Conservation (phyloP, 2,113 vertebrate genomes). For the Notarius quadriscutis region DNA sequence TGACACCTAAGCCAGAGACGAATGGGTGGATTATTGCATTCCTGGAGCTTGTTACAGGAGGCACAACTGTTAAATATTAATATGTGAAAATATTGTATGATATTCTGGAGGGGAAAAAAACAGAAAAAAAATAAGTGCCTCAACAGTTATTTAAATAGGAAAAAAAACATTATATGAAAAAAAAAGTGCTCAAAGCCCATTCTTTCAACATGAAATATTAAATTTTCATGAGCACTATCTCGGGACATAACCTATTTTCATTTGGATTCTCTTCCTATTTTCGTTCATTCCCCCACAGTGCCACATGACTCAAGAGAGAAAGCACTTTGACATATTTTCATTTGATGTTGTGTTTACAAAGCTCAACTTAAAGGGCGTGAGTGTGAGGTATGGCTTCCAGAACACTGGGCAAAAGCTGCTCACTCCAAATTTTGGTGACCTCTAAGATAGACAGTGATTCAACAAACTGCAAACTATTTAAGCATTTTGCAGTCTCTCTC, state of each 20-base stretch:
- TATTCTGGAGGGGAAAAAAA: slow-evolving; percentile 6
- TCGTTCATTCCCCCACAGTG: slow-evolving; percentile 7
- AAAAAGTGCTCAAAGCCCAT: slow-evolving; percentile 42
- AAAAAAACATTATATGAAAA: slow-evolving; percentile 39
- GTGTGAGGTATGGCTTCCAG: background rate
- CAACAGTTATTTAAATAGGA: background rate
- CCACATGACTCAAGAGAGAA: slow-evolving; percentile 10
- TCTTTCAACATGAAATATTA: slow-evolving; percentile 54
- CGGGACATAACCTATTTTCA: slow-evolving; percentile 61
- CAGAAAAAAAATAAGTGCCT: background rate
- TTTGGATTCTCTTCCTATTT: slow-evolving; percentile 26
- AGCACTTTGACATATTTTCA: slow-evolving; percentile 24
- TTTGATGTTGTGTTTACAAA: slow-evolving; percentile 24
- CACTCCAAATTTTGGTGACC: slow-evolving; percentile 19
- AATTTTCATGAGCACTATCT: slow-evolving; percentile 58
- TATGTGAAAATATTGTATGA: slow-evolving; percentile 5
- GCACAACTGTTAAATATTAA: slow-evolving; percentile 23
- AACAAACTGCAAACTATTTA: slow-evolving; percentile 38
- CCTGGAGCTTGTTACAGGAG: background rate
- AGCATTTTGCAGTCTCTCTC: background rate
- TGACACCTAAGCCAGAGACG: slow-evolving; percentile 33
- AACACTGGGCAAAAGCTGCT: slow-evolving; percentile 33
- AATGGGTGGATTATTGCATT: background rate
- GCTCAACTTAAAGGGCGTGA: background rate
- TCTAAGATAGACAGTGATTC: slow-evolving; percentile 18